phyloP scores from a whole-genome alignment of 2,888 invertebrate species.

The Oligia strigilis region DNA sequence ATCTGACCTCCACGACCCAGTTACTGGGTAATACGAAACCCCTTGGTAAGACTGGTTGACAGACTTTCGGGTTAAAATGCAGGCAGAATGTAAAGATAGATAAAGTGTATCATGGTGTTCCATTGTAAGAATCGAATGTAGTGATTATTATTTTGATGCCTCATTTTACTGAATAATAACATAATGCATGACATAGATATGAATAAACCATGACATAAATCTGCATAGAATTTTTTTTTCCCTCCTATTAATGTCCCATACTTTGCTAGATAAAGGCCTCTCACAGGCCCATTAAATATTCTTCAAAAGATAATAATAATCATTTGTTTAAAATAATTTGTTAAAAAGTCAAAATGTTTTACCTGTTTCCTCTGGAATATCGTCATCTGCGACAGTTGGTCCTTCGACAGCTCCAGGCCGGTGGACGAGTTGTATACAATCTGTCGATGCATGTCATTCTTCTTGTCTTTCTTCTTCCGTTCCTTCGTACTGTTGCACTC shows the following conservation, averaged over 20 bases:
- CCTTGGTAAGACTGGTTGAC: too few relatives aligned
- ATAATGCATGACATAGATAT: neutral
- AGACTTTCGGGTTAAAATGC: neutral
- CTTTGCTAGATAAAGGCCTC: neutral
- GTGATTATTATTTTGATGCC: neutral
- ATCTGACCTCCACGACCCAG: too few relatives aligned
- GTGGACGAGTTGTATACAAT: slow-evolving; percentile 91
- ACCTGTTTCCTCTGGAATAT: slow-evolving; percentile 95
- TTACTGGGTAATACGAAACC: too few relatives aligned
- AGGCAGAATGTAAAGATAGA: neutral
- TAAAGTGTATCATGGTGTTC: neutral
- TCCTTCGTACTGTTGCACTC: slow-evolving; percentile 80
- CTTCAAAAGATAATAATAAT: neutral
- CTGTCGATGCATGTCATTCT: slow-evolving; percentile 83
- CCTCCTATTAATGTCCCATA: too few relatives aligned
- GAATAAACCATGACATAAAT: neutral
- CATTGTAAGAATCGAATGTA: neutral
- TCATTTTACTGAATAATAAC: neutral
- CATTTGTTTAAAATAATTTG: neutral
- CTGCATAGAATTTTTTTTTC: too few relatives aligned
- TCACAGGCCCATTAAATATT: neutral
- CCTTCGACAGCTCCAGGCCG: slow-evolving; percentile 91
- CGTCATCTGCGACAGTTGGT: slow-evolving; percentile 93
- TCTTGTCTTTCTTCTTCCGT: slow-evolving; percentile 81
- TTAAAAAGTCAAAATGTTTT: neutral